These are phyloP conservation scores for Halcyon senegalensis DNA, from an alignment of 2,113 vertebrate genomes.

Conservation along the genomic window DNA sequence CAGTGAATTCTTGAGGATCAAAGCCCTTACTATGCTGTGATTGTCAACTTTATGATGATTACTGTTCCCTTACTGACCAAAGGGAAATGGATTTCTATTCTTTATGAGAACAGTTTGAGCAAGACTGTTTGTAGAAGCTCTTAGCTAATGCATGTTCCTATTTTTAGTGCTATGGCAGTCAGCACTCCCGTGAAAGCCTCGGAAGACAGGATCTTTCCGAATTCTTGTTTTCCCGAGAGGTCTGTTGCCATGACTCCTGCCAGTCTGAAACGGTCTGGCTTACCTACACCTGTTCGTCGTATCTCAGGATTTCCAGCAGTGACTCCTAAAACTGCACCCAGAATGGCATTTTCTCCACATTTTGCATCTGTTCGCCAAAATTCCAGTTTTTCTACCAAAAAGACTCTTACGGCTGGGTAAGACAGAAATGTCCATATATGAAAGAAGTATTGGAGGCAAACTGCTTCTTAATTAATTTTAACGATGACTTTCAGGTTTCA, in stretches of 20 bases:
- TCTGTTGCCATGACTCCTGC: conserved; percentile 41
- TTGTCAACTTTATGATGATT: neutral
- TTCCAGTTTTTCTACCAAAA: conserved; percentile 35
- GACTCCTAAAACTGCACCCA: conserved; percentile 67
- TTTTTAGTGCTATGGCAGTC: conserved; percentile 63
- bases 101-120: neutral
- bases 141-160: neutral
- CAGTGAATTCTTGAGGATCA: neutral
- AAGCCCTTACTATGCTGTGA: neutral
- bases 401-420: conserved; percentile 73
- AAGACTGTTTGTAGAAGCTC: neutral
- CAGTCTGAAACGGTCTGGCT: conserved; percentile 70
- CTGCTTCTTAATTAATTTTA: neutral
- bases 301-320: conserved; percentile 69
- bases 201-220: conserved; percentile 9
- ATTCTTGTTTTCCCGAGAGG: conserved; percentile 22
- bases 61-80: neutral
- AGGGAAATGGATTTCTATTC: neutral
- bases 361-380: neutral
- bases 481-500: neutral
- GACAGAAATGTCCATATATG: neutral
- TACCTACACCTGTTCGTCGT: conserved; percentile 82
- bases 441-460: neutral
- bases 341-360: neutral
- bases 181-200: conserved; percentile 52